Evolutionary conservation across 2,797 vertebrate species (phyloP).

Genomic region (Danio aesculapii): DNA sequence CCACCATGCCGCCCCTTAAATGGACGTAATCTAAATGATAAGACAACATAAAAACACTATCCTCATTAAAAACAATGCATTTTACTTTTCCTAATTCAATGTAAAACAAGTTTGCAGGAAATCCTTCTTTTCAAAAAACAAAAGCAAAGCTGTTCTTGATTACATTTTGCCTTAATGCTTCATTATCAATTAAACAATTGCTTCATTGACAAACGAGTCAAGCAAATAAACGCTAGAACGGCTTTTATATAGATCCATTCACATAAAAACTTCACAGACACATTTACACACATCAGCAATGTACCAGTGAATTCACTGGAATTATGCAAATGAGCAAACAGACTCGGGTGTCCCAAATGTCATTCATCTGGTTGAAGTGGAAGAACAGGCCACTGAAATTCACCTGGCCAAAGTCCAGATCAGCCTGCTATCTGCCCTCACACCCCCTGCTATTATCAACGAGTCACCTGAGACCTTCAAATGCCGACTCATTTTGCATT

Average conservation of each 20-base stretch:
- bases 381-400: not conserved
- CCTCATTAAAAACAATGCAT: not conserved
- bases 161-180: not conserved
- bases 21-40: not conserved
- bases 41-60: not conserved
- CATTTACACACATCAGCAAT: not conserved
- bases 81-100: no score
- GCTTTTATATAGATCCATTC: not conserved
- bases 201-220: not conserved
- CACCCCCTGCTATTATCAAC: constrained; percentile 27
- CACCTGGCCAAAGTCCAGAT: constrained; percentile 54
- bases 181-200: no score
- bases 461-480: constrained; percentile 16
- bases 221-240: not conserved
- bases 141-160: not conserved
- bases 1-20: no score
- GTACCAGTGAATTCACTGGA: not conserved
- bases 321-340: not conserved
- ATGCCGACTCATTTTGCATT: not conserved
- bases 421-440: constrained; percentile 13
- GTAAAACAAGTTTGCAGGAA: not conserved
- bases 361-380: constrained; percentile 7
- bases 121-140: not conserved
- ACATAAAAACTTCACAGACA: not conserved
- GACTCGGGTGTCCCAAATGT: not conserved